Evolutionary conservation across 2,888 invertebrate genomes (phyloP).

Genomic region (Eupelmus urozonus): DNA sequence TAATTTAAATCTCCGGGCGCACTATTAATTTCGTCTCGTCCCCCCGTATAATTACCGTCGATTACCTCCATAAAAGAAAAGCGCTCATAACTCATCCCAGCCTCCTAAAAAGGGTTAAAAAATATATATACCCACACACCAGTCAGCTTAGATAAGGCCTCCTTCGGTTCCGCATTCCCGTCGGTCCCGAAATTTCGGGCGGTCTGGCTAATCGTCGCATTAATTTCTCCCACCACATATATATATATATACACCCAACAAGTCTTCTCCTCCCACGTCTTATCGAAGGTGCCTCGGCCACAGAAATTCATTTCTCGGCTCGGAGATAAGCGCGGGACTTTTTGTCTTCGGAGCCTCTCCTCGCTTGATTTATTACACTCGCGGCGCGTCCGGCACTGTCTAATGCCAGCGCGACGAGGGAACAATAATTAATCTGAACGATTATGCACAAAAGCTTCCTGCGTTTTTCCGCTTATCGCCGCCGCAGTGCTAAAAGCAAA

Average conservation of each 20-base stretch:
- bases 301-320: conserved; percentile 62
- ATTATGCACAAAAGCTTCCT: conserved; percentile 41
- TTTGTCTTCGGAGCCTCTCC: conserved; percentile 63
- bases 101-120: background rate
- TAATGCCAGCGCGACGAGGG: conserved; percentile 45
- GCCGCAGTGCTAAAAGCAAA: conserved; percentile 39
- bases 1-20: background rate
- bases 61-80: conserved; percentile 42
- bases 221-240: conserved; percentile 60
- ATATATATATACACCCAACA: conserved; percentile 60
- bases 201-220: conserved; percentile 61
- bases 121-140: no score
- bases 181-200: conserved; percentile 59
- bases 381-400: conserved; percentile 18
- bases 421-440: conserved; percentile 66
- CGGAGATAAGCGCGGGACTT: conserved; percentile 62
- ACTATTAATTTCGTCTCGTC: conserved; percentile 24
- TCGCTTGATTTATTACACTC: conserved; percentile 63
- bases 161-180: conserved; percentile 26
- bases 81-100: conserved; percentile 41
- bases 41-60: conserved; percentile 28
- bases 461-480: conserved; percentile 46
- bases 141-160: conserved; percentile 33
- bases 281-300: conserved; percentile 5
- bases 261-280: conserved; percentile 43